Evolutionary conservation across 1,140 invertebrate genomes (phyloP), one percentile per base, ranked within the genome.

Genomic region (Drosophila elegans): DNA sequence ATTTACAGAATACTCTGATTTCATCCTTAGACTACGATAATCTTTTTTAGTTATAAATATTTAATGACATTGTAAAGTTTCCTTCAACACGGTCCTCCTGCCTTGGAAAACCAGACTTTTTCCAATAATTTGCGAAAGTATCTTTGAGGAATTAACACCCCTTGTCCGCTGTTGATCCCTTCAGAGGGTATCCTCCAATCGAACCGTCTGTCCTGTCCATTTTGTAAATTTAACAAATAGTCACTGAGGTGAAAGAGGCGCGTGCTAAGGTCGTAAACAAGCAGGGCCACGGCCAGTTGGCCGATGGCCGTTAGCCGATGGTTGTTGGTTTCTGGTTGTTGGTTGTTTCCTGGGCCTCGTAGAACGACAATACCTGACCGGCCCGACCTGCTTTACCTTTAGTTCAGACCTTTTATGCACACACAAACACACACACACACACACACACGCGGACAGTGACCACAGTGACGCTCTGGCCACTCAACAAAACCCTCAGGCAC

Each of bases 211-310:
- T 39, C 39, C 39, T 75, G 73, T 77, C 67, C 86, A 53, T 83
- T 86, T 86, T 86, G 80, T 83, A 86, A 83, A 86, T 89, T 86
- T 86, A 88, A 89, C 83, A 86, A 86, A 86, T 86, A 86, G 83
- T 86, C 83, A 81, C 61, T 68, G 69, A 62, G 60, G 81, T 79
- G 66, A 89, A 86, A 89, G 83, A 84, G 84, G 83, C 83, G 75
- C 76, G 75, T 89, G 75, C 60, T 44, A 59, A 60, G 75, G 75
- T 86, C 84, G 81, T 86, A 86, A 83, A 86, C 72, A 79, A 86
- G 75, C 61, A 75, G 64, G 52, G 63, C 78, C 64, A 77, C 41
- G 60, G 67, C 62, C 74, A 56, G 46, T 42, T 59, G 77, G 21
- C 54, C 64, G 41, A 12, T 48, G 11, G 41, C 39, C 16, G 16